These are phyloP conservation scores for Orientallactaga sibirica DNA, from an alignment of 2,797 vertebrate genomes.

Conservation along the genomic window DNA sequence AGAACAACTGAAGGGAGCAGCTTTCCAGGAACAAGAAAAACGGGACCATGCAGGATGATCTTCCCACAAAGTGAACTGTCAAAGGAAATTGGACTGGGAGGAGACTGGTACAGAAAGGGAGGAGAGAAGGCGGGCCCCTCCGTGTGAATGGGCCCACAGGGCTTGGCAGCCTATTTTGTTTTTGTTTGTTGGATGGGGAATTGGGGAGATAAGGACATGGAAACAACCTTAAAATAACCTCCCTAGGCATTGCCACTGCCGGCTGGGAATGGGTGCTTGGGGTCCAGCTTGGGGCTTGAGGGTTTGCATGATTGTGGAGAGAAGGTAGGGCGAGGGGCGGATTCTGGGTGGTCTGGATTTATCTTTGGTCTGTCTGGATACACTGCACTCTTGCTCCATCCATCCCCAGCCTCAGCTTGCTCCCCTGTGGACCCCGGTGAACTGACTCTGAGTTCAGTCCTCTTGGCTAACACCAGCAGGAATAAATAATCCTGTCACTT, in stretches of 20 bases:
- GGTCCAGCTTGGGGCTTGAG: background rate
- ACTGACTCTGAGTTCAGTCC: slow-evolving; percentile 26
- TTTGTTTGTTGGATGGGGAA: slow-evolving; percentile 75
- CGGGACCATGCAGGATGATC: background rate
- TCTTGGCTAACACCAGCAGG: slow-evolving; percentile 27
- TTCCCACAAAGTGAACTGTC: background rate
- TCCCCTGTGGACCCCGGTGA: background rate
- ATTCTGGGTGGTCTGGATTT: too few relatives aligned
- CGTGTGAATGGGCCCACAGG: slow-evolving; percentile 60
- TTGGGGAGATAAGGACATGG: slow-evolving; percentile 70
- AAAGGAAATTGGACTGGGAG: slow-evolving; percentile 30
- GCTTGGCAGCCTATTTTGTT: slow-evolving; percentile 67
- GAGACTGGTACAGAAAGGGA: background rate
- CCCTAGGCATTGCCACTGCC: background rate
- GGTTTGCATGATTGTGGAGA: background rate
- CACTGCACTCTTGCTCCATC: background rate
- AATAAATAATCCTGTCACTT: slow-evolving; percentile 72
- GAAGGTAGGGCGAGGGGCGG: background rate
- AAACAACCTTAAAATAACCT: slow-evolving; percentile 79
- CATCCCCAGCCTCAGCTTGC: background rate
- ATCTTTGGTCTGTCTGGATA: background rate
- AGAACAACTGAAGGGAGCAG: background rate
- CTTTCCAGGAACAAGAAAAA: background rate
- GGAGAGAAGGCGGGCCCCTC: slow-evolving; percentile 2
- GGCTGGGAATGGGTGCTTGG: background rate